Evolutionary conservation across 53 echinoderm and acorn worm genomes (phyloP), one percentile per base, ranked within the genome.

Genomic region (Paelopatides confundens): DNA sequence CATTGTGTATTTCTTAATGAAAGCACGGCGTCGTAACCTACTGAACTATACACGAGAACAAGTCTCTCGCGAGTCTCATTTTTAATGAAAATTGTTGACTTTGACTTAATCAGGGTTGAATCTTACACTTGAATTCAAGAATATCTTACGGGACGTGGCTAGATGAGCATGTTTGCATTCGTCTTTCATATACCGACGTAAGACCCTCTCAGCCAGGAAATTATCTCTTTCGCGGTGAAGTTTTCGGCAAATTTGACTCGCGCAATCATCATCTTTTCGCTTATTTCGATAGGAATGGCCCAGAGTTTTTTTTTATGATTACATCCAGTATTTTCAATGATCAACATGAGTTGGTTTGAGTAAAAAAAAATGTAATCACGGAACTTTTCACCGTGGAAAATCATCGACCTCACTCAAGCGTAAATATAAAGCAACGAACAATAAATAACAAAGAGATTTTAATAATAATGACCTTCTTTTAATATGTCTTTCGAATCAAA

Each of bases 31-130:
- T n/a, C n/a, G n/a, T n/a, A n/a, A n/a, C n/a, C n/a, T n/a, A n/a
- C n/a, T n/a, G 40, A 40, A 40, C 40, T 10, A 40, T 8, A 10
- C 7, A 10, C 6, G 40, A 40, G 7, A 40, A 54, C 17, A 54
- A 54, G 18, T 21, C 18, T 17, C 54, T 54, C 54, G 18, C 18
- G 10, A 48, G 1, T 54, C 54, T 54, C 54, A 54, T n/a, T 54
- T 54, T 54, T 71, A 71, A 71, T 71, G 40, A 71, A 71, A 71
- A 71, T 71, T 71, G 71, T 71, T 71, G 71, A 71, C 71, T 43
- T 71, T 71, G 39, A 71, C 40, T 71, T 71, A 71, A 71, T 71
- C 71, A 71, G 40, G 38, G 71, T 28, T 43, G 39, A 46, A 71
- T 71, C 46, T 71, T 71, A 71, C 71, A 71, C 71, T 71, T 71